Evolutionary conservation across 2,113 vertebrate genomes (phyloP).

Genomic region (Atrichornis clamosus): DNA sequence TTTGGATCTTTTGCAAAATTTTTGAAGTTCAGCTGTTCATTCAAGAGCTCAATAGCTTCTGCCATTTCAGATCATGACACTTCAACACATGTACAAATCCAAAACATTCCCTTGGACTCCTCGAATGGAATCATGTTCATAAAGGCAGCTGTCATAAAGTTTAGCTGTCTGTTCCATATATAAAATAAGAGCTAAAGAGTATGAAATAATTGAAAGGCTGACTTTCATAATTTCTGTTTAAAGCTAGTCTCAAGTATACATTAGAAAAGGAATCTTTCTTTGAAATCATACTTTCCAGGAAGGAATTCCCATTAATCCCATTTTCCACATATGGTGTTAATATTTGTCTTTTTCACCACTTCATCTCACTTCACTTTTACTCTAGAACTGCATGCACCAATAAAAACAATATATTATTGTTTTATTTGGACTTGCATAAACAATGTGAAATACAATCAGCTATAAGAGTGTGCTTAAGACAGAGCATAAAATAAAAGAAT

Average conservation of each 20-base stretch:
- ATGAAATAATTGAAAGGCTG: background rate
- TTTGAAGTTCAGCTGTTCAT: background rate
- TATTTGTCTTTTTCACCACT: background rate
- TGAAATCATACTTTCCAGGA: constrained; percentile 10
- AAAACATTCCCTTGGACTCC: background rate
- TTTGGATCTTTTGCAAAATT: background rate
- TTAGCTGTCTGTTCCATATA: background rate
- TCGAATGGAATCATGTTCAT: background rate
- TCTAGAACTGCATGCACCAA: background rate
- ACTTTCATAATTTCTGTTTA: background rate
- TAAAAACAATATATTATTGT: background rate
- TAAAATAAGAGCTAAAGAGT: background rate
- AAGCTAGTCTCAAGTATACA: background rate
- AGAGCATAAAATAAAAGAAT: background rate
- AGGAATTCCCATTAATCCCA: background rate
- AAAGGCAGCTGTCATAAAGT: background rate
- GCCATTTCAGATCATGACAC: background rate
- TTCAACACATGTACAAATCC: background rate
- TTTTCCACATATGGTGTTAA: constrained; percentile 5
- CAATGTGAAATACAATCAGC: background rate
- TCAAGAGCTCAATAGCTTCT: background rate
- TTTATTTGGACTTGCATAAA: background rate
- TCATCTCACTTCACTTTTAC: background rate
- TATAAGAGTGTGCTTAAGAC: background rate
- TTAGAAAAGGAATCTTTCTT: background rate